These are phyloP conservation scores for Drosophila lacteicornis DNA, from an alignment of 1,140 invertebrate species.

Conservation along the genomic window DNA sequence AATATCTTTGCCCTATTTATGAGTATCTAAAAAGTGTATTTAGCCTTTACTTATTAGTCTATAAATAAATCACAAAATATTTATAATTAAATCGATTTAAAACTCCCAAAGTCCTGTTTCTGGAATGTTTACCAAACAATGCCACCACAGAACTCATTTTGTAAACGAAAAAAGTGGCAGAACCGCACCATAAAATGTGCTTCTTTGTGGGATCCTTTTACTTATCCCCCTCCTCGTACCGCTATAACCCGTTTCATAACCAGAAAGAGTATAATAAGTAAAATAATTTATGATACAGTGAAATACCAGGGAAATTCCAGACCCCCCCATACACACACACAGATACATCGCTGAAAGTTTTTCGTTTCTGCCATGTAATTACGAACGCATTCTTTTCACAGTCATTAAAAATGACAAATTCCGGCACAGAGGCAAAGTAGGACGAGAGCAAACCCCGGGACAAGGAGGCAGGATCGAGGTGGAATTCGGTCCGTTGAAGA, in stretches of 20 bases:
- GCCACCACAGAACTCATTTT: too few relatives aligned
- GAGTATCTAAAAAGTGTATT: background rate
- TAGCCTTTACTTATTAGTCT: background rate
- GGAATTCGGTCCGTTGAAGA: slow-evolving; percentile 29
- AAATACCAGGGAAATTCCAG: slow-evolving; percentile 65
- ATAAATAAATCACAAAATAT: background rate
- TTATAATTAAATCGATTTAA: background rate
- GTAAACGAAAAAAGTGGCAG: background rate
- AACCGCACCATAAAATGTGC: slow-evolving; percentile 12
- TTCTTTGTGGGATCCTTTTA: slow-evolving; percentile 27
- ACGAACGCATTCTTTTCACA: slow-evolving; percentile 79
- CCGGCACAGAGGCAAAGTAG: slow-evolving; percentile 71
- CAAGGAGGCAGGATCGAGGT: slow-evolving; percentile 15
- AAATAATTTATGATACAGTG: slow-evolving; percentile 73
- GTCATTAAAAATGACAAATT: slow-evolving; percentile 83
- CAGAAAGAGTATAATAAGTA: slow-evolving; percentile 59
- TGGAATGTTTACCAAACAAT: background rate
- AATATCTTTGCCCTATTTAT: background rate
- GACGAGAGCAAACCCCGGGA: slow-evolving; percentile 23
- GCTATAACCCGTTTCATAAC: slow-evolving; percentile 17
- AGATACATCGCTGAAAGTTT: slow-evolving; percentile 60
- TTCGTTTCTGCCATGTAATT: slow-evolving; percentile 70
- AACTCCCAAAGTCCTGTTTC: too few relatives aligned
- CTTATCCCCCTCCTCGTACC: slow-evolving; percentile 16
- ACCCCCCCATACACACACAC: background rate